Conservation (phyloP, 1,140 invertebrate species). For the Kradibia gibbosae region DNA sequence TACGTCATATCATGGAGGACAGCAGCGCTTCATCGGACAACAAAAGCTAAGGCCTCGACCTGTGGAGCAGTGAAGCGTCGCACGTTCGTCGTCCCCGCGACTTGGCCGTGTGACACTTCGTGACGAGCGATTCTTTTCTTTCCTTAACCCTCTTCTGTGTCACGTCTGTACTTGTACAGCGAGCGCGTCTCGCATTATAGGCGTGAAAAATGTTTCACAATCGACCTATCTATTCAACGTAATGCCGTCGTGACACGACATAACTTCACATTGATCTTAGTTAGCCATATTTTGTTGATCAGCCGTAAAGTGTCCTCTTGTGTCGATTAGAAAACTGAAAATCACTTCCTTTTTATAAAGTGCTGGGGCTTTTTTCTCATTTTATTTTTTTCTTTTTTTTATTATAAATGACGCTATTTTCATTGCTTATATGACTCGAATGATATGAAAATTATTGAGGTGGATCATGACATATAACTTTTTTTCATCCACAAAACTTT, state of each 20-base stretch:
- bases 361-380: background rate
- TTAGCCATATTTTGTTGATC: background rate
- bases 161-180: background rate
- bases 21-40: background rate
- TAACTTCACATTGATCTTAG: conserved; percentile 42
- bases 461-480: background rate
- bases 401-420: conserved; percentile 1
- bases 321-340: conserved; percentile 43
- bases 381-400: too few species aligned
- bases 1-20: conserved; percentile 1
- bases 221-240: conserved; percentile 37
- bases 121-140: conserved; percentile 51
- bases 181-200: conserved; percentile 24
- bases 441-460: background rate
- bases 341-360: conserved; percentile 47
- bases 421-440: background rate
- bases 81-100: conserved; percentile 50
- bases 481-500: background rate
- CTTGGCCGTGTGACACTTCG: conserved; percentile 54
- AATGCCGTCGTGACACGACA: conserved; percentile 50
- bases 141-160: background rate
- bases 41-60: conserved; percentile 40
- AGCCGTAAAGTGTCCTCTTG: conserved; percentile 41
- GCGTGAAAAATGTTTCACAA: conserved; percentile 50
- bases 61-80: conserved; percentile 46